Conservation (phyloP, 2,113 vertebrate genomes). For the Agelaius tricolor region DNA sequence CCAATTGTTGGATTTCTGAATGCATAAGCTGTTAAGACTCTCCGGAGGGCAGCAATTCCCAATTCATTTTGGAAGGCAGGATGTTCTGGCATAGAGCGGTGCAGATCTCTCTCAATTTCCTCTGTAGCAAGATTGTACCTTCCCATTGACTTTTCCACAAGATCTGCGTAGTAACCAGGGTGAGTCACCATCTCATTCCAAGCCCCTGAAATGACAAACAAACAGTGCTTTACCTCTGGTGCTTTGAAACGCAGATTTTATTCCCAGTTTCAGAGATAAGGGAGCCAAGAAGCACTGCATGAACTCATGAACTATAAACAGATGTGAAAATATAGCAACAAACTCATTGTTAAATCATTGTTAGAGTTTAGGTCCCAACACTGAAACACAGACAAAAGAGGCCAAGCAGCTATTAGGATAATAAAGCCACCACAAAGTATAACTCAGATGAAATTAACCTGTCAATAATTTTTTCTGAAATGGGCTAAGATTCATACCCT, state of each 20-base stretch:
- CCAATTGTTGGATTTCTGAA: constrained; percentile 96
- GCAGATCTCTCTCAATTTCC: constrained; percentile 96
- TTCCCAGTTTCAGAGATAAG: background rate
- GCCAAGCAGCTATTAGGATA: background rate
- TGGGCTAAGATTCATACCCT: background rate
- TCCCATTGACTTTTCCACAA: constrained; percentile 89
- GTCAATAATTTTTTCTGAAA: background rate
- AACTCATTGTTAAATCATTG: background rate
- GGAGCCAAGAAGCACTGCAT: background rate
- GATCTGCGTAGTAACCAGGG: constrained; percentile 89
- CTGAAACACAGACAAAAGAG: background rate
- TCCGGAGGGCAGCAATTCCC: constrained; percentile 92
- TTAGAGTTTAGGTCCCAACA: background rate
- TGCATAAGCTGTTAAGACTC: constrained; percentile 94
- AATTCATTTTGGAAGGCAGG: constrained; percentile 94
- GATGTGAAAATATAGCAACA: background rate
- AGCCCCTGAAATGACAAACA: constrained; percentile 80
- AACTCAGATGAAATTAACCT: background rate
- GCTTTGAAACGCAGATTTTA: background rate
- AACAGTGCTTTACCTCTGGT: background rate
- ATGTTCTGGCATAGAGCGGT: constrained; percentile 98
- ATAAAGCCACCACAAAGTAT: background rate
- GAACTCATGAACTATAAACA: background rate
- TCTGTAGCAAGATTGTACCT: constrained; percentile 90
- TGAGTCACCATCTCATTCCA: constrained; percentile 93